Percentiles rank a stretch among this genome's conserved stretches.
These are phyloP conservation scores for Okamejei kenojei DNA, from an alignment of 2,797 vertebrate species.

Conservation along the genomic window DNA sequence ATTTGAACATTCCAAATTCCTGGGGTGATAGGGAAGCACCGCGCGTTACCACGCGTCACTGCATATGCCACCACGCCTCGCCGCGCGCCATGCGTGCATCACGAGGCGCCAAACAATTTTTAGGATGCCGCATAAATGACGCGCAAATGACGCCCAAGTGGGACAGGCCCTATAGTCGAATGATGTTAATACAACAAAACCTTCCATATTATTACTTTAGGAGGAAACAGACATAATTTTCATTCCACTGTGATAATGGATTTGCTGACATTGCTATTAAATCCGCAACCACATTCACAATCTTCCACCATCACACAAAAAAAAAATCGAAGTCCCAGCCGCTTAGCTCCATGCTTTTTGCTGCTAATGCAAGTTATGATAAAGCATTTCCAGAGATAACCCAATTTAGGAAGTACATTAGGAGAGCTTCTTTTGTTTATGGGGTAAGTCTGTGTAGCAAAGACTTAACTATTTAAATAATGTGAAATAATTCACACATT, in stretches of 20 bases:
- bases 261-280: neutral
- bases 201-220: neutral
- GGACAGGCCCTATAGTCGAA: neutral
- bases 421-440: neutral
- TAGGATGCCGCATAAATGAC: too few species aligned
- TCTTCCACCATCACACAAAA: neutral
- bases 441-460: neutral
- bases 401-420: neutral
- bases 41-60: too few species aligned
- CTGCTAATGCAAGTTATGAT: neutral
- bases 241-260: neutral
- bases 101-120: too few species aligned
- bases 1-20: too few species aligned
- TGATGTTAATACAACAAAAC: neutral
- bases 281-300: neutral
- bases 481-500: neutral
- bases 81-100: too few species aligned
- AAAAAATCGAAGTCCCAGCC: neutral
- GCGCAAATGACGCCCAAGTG: too few species aligned
- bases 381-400: neutral
- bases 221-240: neutral
- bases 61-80: too few species aligned
- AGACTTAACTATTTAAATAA: neutral
- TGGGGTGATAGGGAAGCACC: too few species aligned
- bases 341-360: neutral